A percentile compares a stretch with the other conserved stretches of the same genome.
phyloP scores from a whole-genome alignment of 2,888 invertebrate genomes.

The Lepidocyrtinus sp. region DNA sequence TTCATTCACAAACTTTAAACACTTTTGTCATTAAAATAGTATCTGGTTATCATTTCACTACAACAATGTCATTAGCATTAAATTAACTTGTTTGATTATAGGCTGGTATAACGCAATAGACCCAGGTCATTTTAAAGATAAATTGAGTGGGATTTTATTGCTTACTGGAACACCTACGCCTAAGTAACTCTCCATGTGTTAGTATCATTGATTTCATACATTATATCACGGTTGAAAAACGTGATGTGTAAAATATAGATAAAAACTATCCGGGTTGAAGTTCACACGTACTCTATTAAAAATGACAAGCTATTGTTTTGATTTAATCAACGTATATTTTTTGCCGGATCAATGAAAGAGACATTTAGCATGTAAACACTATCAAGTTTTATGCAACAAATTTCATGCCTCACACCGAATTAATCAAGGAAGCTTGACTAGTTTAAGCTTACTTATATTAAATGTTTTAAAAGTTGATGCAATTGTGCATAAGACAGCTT shows the following conservation, averaged over 20 bases:
- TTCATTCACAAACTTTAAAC: conserved; percentile 46
- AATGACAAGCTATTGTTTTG: conserved; percentile 19
- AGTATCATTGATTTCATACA: too few relatives aligned
- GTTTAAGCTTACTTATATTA: background rate
- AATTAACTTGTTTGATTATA: background rate
- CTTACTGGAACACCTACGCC: too few relatives aligned
- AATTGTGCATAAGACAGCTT: conserved; percentile 60
- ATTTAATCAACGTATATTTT: conserved; percentile 34
- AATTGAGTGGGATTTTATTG: too few relatives aligned
- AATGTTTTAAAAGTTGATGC: conserved; percentile 36
- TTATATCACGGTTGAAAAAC: background rate
- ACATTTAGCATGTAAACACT: conserved; percentile 44
- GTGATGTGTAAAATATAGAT: conserved; percentile 27
- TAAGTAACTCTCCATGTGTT: too few relatives aligned
- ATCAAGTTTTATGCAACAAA: conserved; percentile 31
- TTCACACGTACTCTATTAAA: conserved; percentile 30
- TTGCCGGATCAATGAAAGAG: conserved; percentile 1
- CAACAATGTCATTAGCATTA: conserved; percentile 21
- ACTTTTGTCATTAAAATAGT: conserved; percentile 5
- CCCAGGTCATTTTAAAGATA: background rate
- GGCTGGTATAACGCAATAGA: background rate
- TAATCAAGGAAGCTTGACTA: conserved; percentile 41
- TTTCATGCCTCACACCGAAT: conserved; percentile 38
- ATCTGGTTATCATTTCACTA: background rate
- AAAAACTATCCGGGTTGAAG: conserved; percentile 35